Evolutionary conservation across 2,113 vertebrate genomes (phyloP).

Genomic region (Bos taurus): DNA sequence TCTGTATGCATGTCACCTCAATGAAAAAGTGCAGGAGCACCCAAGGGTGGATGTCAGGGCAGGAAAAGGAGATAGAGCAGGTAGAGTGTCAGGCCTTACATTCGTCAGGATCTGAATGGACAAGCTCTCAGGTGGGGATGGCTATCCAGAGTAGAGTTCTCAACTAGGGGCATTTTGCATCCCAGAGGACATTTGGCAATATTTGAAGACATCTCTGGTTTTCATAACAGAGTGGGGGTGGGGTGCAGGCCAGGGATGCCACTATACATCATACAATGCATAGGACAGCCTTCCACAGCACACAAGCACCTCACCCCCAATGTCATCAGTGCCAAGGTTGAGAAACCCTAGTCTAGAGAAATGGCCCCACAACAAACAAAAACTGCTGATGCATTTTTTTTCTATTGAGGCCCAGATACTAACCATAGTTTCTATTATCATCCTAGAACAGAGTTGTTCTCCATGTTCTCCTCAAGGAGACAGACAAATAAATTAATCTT

Average conservation of each 20-base stretch:
- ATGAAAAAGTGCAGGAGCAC: not conserved
- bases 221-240: not conserved
- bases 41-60: not conserved
- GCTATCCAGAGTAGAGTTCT: not conserved
- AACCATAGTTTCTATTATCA: not conserved
- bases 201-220: not conserved
- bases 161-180: not conserved
- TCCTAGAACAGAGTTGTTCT: slow-evolving; percentile 13
- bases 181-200: not conserved
- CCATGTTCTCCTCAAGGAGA: not conserved
- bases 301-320: not conserved
- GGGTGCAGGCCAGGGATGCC: not conserved
- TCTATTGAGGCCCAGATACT: not conserved
- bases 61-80: not conserved
- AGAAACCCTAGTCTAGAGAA: not conserved
- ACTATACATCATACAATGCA: not conserved
- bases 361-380: not conserved
- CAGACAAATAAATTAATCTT: not conserved
- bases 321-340: not conserved
- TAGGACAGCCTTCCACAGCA: not conserved
- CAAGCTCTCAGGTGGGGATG: not conserved
- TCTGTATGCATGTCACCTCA: not conserved
- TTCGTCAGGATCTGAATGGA: not conserved
- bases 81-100: not conserved
- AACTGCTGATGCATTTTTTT: not conserved